Percentiles rank a stretch among this genome's conserved stretches.
Conservation (phyloP, 2,888 invertebrate species). For the Ormyrus thymus region DNA sequence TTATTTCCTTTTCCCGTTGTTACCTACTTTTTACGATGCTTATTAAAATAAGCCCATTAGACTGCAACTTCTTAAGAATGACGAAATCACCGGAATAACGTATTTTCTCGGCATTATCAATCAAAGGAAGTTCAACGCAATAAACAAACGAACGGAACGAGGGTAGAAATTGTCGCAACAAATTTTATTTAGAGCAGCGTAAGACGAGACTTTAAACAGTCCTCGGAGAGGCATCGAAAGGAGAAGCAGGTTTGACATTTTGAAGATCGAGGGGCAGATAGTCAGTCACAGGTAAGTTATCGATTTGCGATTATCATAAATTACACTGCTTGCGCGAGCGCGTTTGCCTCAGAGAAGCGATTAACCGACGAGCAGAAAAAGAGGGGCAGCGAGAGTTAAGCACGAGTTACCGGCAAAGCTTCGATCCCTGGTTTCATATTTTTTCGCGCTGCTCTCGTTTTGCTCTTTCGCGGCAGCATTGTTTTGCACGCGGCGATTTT, state of each 20-base stretch:
- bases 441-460: no score
- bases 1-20: background rate
- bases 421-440: no score
- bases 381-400: slow-evolving; percentile 15
- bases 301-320: slow-evolving; percentile 69
- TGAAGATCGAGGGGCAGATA: slow-evolving; percentile 59
- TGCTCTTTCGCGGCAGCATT: no score
- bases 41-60: background rate
- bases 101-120: slow-evolving; percentile 29
- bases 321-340: slow-evolving; percentile 58
- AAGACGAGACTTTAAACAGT: slow-evolving; percentile 47
- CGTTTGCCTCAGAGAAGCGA: slow-evolving; percentile 57
- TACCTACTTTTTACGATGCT: slow-evolving; percentile 1
- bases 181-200: slow-evolving; percentile 20
- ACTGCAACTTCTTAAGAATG: no score
- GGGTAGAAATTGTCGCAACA: slow-evolving; percentile 5
- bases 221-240: slow-evolving; percentile 28
- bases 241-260: slow-evolving; percentile 59
- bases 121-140: background rate
- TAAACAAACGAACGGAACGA: background rate
- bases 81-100: background rate
- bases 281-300: slow-evolving; percentile 60
- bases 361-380: slow-evolving; percentile 57
- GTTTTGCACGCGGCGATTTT: no score
- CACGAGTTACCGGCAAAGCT: no score